Evolutionary conservation across 2,113 vertebrate species (phyloP).

Genomic region (Bettongia penicillata): DNA sequence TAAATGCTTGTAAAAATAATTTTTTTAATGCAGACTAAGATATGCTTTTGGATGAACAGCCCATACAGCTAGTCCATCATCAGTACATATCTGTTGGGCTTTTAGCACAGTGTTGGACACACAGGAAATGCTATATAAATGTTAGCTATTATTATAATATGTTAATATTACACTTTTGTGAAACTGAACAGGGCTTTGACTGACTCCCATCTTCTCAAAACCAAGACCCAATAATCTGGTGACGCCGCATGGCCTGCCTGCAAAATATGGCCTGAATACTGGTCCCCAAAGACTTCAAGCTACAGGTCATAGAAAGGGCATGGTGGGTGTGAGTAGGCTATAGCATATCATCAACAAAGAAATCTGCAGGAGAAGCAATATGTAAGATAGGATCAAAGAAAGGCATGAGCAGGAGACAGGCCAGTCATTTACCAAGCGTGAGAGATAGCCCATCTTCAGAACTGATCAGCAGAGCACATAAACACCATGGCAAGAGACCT

Average conservation of each 20-base stretch:
- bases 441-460: neutral
- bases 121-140: neutral
- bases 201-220: neutral
- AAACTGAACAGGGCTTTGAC: neutral
- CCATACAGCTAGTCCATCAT: neutral
- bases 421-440: neutral
- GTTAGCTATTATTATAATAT: neutral
- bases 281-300: neutral
- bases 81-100: neutral
- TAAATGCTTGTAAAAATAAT: neutral
- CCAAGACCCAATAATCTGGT: neutral
- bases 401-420: neutral
- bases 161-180: neutral
- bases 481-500: neutral
- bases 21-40: neutral
- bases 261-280: neutral
- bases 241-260: neutral
- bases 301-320: neutral
- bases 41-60: neutral
- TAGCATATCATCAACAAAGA: neutral
- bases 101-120: neutral
- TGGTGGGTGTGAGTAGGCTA: neutral
- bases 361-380: neutral
- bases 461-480: neutral
- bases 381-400: neutral